Conservation (phyloP, 2,888 invertebrate species). For the Mythimna lalbum region DNA sequence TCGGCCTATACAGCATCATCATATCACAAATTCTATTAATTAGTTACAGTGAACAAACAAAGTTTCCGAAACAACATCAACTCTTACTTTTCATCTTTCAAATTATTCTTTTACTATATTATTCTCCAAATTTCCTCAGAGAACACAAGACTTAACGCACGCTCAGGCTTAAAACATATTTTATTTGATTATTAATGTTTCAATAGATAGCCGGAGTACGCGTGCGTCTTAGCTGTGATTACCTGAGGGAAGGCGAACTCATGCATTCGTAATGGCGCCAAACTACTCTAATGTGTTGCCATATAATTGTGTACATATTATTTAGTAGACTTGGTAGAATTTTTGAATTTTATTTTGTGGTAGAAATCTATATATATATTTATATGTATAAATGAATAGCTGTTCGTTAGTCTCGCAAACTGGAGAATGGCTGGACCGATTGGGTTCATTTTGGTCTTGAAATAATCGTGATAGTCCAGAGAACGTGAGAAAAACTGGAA, state of each 20-base stretch:
- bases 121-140: constrained; percentile 6
- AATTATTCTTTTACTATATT: not conserved
- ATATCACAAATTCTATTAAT: too few relatives aligned
- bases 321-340: not conserved
- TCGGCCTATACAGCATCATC: too few relatives aligned
- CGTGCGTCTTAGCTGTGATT: constrained; percentile 59
- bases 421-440: too few relatives aligned
- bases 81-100: not conserved
- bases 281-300: constrained; percentile 57
- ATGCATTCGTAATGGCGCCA: constrained; percentile 58
- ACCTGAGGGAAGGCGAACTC: constrained; percentile 52
- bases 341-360: not conserved
- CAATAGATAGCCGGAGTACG: constrained; percentile 44
- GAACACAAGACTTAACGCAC: constrained; percentile 13
- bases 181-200: constrained; percentile 61
- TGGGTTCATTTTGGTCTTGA: too few relatives aligned
- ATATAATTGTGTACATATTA: constrained; percentile 53
- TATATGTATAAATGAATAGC: too few relatives aligned
- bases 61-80: not conserved
- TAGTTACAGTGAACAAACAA: not conserved
- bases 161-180: constrained; percentile 46
- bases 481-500: too few relatives aligned
- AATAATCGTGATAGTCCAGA: too few relatives aligned
- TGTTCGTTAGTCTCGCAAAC: too few relatives aligned
- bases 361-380: too few relatives aligned